phyloP scores from a whole-genome alignment of 2,797 vertebrate genomes.

The Gambelia wislizenii region DNA sequence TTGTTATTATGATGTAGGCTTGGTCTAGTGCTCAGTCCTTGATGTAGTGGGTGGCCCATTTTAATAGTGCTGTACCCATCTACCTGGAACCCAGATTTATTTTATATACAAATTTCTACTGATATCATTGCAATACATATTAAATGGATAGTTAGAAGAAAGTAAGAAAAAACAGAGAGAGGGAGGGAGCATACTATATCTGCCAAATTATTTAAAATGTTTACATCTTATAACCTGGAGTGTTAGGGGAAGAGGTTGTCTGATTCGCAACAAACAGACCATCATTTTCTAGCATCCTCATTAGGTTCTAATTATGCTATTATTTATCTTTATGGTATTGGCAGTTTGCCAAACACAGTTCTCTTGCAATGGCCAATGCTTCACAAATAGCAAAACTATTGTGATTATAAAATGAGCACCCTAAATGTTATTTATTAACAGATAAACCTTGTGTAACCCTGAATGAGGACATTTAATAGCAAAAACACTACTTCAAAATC shows the following conservation, averaged over 20 bases:
- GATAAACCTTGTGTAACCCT: conserved; percentile 78
- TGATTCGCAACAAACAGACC: conserved; percentile 49
- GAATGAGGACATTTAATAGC: conserved; percentile 77
- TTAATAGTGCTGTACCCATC: accelerated
- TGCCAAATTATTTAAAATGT: conserved; percentile 63
- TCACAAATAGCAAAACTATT: conserved; percentile 68
- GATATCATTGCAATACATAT: conserved; percentile 23
- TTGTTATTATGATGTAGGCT: not conserved
- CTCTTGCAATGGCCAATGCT: conserved; percentile 54
- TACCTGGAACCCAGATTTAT: conserved; percentile 21
- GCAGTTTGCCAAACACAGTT: conserved; percentile 69
- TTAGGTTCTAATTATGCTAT: conserved; percentile 70
- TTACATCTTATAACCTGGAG: conserved; percentile 48
- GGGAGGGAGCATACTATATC: conserved; percentile 25
- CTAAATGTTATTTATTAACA: conserved; percentile 77
- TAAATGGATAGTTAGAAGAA: conserved; percentile 30
- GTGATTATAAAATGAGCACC: conserved; percentile 73
- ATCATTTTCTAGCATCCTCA: conserved; percentile 44
- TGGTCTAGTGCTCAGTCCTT: not conserved
- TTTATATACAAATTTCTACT: conserved; percentile 36
- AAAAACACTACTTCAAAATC: conserved; percentile 77
- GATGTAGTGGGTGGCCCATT: not conserved
- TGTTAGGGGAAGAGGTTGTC: conserved; percentile 56
- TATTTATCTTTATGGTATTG: conserved; percentile 56
- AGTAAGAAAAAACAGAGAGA: conserved; percentile 11